Evolutionary conservation across 1,140 invertebrate genomes (phyloP).

Genomic region (Eumeta japonica): DNA sequence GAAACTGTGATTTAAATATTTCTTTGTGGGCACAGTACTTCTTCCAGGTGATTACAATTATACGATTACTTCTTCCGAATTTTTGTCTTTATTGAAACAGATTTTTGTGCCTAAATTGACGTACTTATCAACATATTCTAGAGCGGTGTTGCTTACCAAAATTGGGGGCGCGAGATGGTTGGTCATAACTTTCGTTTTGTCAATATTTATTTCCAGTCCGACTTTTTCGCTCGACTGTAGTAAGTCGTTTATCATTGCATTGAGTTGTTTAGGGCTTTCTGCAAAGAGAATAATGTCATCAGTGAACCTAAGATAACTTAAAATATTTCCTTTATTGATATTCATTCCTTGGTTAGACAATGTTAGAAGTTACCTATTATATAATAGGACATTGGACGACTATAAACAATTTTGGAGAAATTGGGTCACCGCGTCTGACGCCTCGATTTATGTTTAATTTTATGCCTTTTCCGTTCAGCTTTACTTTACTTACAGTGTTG

Average conservation of each 20-base stretch:
- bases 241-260: slow-evolving; percentile 14
- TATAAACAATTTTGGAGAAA: too few relatives aligned
- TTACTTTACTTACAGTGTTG: slow-evolving; percentile 16
- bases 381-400: slow-evolving; percentile 11
- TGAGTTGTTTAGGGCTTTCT: slow-evolving; percentile 7
- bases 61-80: slow-evolving; percentile 2
- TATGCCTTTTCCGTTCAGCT: slow-evolving; percentile 7
- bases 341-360: slow-evolving; percentile 15
- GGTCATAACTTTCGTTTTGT: slow-evolving; percentile 12
- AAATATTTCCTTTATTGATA: slow-evolving; percentile 13
- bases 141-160: too few relatives aligned
- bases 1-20: slow-evolving; percentile 6
- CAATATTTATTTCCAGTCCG: slow-evolving; percentile 12
- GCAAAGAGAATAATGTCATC: slow-evolving; percentile 5
- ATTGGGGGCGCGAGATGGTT: slow-evolving; percentile 5
- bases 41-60: slow-evolving; percentile 4
- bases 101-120: slow-evolving; percentile 4
- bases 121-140: slow-evolving; percentile 3
- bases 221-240: slow-evolving; percentile 8
- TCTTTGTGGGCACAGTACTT: slow-evolving; percentile 6
- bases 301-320: slow-evolving; percentile 14
- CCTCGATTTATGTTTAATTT: slow-evolving; percentile 12
- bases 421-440: too few relatives aligned
- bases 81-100: slow-evolving; percentile 4
- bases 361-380: slow-evolving; percentile 10